Percentiles rank a stretch among this genome's conserved stretches.
phyloP scores from a whole-genome alignment of 2,888 invertebrate species.

The Panzeria rudis region DNA sequence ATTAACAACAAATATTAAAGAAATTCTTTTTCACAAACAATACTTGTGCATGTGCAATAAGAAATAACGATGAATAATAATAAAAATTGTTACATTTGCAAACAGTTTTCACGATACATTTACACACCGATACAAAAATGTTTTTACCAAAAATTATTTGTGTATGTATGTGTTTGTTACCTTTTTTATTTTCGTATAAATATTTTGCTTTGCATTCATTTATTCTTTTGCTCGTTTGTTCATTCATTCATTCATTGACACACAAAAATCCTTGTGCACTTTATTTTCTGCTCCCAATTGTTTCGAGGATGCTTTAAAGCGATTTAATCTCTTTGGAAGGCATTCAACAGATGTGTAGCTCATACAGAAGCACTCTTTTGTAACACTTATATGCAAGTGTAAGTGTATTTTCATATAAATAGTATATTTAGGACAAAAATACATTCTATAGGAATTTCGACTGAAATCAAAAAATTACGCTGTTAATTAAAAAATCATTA shows the following conservation, averaged over 20 bases:
- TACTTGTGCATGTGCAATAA: background rate
- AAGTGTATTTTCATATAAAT: background rate
- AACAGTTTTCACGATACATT: background rate
- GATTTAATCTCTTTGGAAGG: constrained; percentile 84
- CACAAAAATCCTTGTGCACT: constrained; percentile 62
- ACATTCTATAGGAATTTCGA: background rate
- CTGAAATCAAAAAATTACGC: background rate
- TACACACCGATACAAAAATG: background rate
- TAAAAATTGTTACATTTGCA: constrained; percentile 51
- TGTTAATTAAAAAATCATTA: background rate
- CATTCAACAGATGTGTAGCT: constrained; percentile 81
- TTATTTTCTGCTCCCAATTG: constrained; percentile 78
- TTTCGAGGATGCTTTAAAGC: constrained; percentile 81
- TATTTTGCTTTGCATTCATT: constrained; percentile 43
- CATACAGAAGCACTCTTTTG: constrained; percentile 6
- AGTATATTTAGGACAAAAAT: background rate
- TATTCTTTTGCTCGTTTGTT: constrained; percentile 1
- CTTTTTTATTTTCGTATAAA: constrained; percentile 7
- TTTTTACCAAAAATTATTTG: background rate
- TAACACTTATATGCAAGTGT: constrained; percentile 3
- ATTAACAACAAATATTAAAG: constrained; percentile 56
- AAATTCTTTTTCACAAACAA: constrained; percentile 25
- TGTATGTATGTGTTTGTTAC: constrained; percentile 1
- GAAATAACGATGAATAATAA: constrained; percentile 53
- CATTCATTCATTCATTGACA: constrained; percentile 57